Evolutionary conservation across 2,888 invertebrate species (phyloP), one percentile per base, ranked within the genome.

Genomic region (Perithous albicinctus): DNA sequence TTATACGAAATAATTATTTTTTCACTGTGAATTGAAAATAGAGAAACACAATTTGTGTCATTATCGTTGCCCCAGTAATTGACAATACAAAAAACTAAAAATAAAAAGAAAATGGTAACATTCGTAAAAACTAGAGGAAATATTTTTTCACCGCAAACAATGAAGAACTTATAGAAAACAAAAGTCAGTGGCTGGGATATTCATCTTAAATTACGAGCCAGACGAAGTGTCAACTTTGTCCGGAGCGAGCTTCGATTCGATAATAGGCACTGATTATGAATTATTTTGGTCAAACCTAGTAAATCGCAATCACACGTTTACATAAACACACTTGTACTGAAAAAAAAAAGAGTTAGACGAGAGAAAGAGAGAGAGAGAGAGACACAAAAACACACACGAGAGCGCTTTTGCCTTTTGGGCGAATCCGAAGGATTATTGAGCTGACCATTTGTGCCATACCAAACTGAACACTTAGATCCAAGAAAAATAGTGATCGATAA

Each of bases 381-480:
- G 38, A 72, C 41, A 26, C 35, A 18, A n/a, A n/a, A n/a, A n/a
- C n/a, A n/a, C n/a, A n/a, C n/a, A n/a, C n/a, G n/a, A n/a, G n/a
- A 41, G 59, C 43, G 15, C 59, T 15, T 4, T 32, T 20, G 29
- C 41, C 32, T 78, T 54, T 70, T 63, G 48, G n/a, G 48, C 41
- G 66, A 32, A 64, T 86, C 85, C 84, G 81, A 85, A 85, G 78
- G 64, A 85, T 85, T 87, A 87, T 85, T 85, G 86, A 85, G 87
- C 85, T 90, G 87, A 90, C 90, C 88, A 85, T 87, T 89, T 87
- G 90, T 90, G 89, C 89, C 89, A 89, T 89, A 89, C 85, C 83
- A 88, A 86, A 80, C 78, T 78, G 80, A 84, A 84, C 70, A 78
- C 70, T 78, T 83, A 84, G 78, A 81, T 78, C 80, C 72, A 78